Percentiles rank a stretch among this genome's conserved stretches.
Evolutionary conservation across 2,888 invertebrate genomes (phyloP).

Genomic region (Willowsia nigromaculata): DNA sequence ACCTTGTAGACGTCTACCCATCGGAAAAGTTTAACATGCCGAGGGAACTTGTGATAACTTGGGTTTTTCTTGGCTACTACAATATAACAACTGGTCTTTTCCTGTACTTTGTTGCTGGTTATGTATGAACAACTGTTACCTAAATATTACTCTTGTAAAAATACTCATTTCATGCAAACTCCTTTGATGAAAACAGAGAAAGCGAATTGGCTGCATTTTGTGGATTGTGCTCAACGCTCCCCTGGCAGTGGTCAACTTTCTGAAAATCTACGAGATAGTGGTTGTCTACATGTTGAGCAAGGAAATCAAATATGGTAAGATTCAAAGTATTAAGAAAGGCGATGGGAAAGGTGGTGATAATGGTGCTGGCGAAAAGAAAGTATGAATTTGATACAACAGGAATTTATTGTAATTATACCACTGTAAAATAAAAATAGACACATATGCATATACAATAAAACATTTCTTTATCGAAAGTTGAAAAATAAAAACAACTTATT

Average conservation of each 20-base stretch:
- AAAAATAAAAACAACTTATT: too few relatives aligned
- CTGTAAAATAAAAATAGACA: too few relatives aligned
- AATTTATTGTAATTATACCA: background rate
- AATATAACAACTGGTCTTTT: background rate
- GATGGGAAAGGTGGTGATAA: background rate
- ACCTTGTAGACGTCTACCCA: background rate
- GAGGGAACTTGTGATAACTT: background rate
- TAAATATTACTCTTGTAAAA: background rate
- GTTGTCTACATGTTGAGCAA: conserved; percentile 15
- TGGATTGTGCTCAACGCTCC: conserved; percentile 13
- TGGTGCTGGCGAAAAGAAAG: background rate
- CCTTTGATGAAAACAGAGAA: conserved; percentile 14
- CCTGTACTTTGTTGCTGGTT: conserved; percentile 40
- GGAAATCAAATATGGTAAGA: background rate
- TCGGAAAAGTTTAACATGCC: conserved; percentile 3
- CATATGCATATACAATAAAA: too few relatives aligned
- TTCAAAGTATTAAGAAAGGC: background rate
- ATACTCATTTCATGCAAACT: background rate
- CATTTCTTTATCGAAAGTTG: too few relatives aligned
- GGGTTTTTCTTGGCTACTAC: background rate
- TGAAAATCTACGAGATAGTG: conserved; percentile 38
- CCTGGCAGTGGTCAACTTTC: background rate
- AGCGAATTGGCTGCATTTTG: background rate
- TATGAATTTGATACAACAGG: background rate
- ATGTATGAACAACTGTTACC: background rate